These are phyloP conservation scores for Apotomis capreana DNA, from an alignment of 2,888 invertebrate genomes.

Conservation along the genomic window DNA sequence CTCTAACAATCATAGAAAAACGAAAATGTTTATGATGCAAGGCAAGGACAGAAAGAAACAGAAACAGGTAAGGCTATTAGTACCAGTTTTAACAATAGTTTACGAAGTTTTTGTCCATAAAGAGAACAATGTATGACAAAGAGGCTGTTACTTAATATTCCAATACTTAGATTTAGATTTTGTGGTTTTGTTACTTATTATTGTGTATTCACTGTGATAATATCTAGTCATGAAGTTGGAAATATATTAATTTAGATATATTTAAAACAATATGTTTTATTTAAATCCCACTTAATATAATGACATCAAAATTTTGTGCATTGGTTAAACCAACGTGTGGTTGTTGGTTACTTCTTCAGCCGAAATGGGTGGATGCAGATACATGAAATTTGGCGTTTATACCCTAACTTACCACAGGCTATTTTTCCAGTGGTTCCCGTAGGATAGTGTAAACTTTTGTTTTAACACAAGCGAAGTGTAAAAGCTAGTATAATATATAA, in stretches of 20 bases:
- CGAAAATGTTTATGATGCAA: too few species aligned
- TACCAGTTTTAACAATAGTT: conserved; percentile 6
- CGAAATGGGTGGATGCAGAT: too few species aligned
- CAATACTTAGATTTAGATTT: neutral
- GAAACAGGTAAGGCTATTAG: conserved; percentile 8
- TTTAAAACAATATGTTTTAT: neutral
- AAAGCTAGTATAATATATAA: too few species aligned
- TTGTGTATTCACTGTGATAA: conserved; percentile 28
- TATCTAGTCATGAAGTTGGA: conserved; percentile 28
- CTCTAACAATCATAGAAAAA: too few species aligned
- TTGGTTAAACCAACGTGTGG: too few species aligned
- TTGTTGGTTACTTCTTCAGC: too few species aligned
- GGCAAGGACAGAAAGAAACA: neutral
- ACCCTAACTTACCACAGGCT: too few species aligned
- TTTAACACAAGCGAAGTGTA: too few species aligned
- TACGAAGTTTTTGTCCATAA: neutral
- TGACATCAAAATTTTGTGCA: too few species aligned
- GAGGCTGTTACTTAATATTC: neutral
- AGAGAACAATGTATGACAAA: neutral
- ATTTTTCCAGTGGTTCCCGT: too few species aligned
- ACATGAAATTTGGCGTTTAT: too few species aligned
- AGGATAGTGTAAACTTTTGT: too few species aligned
- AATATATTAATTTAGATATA: conserved; percentile 19
- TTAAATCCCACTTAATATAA: neutral
- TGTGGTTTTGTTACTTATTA: neutral